Base-by-base conservation (phyloP, 2,888 invertebrate genomes). In the Harpagoxenus sublaevis region DNA sequence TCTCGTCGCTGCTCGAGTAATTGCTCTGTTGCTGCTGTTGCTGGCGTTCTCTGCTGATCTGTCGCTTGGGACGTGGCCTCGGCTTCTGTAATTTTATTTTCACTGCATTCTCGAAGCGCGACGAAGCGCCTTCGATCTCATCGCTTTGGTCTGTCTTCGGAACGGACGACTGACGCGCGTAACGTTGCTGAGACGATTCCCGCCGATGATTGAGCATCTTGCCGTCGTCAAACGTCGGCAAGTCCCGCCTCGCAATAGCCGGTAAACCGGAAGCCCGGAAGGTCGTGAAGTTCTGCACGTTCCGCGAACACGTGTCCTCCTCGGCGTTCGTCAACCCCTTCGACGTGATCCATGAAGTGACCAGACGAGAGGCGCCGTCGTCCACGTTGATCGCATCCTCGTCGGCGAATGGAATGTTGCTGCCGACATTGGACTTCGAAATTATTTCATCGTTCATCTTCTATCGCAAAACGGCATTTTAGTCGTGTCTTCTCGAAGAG, bases 1-100 rank as follows among this genome's bases (percentile, higher is more conserved):
- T 92, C 77, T 94, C 94, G 81, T 94, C 94, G 82, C 93, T 93
- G 84, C 93, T 94, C 55, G 93, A 94, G 66, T 90, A 92, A 57
- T 88, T 90, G 74, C 89, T 89, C 18, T 89, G 87, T 31, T 91
- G 89, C 39, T 85, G 87, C 31, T 89, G 90, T 18, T 89, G 91
- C 23, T 88, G 88, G 5, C 88, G 88, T 8, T 90, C 89, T 0
- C 87, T 81, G n/a, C 87, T 89, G n/a, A 88, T 55, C 42, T 89
- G 88, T 12, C 89, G 68, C 23, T 88, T 84, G 3, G 86, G 78
- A 57, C 89, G 83, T 1, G 84, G 77, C 70, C 86, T 90, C 28
- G 90, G 83, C 23, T 92, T 92, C 68, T 92, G 92, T 63, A 93
- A 92, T 51, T 89, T 92, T 31, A 86, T 65, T 23, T 23, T 23